Base-by-base conservation (phyloP, 2,113 vertebrate species). In the Eclectus roratus region DNA sequence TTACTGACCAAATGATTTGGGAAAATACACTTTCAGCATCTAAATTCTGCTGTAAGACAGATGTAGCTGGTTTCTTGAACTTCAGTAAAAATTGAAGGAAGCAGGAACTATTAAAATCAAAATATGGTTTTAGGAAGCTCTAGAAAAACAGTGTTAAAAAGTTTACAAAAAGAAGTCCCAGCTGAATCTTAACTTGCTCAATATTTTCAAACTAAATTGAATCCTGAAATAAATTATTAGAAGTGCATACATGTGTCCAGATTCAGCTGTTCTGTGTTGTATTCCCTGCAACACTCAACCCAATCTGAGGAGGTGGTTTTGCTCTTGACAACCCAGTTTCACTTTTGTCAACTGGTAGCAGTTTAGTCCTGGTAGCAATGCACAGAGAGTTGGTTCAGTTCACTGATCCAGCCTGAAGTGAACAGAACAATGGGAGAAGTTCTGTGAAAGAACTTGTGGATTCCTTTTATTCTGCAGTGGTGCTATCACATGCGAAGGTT, bases 191-290 rank as follows among this genome's bases (percentile, higher is more conserved):
- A 69, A 65, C 27, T 63, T 89, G 37, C 20, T 91, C 88, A 80
- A 44, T 80, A 64, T 89, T 85, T 93, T 91, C 27, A 80, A 65
- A 65, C 55, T 33, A 11, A 68, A 52, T 31, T 64, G 24, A 71
- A 52, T 76, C 23, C 23, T 82, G 15, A 50, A 33, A 68, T 46
- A 88, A 84, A 13, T 5, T 44, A 63, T 43, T 5, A 33, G 11
- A 20, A 55, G 9, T 69, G 52, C 3, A 8, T 60, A 27, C 9
- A 2, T 7, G 6, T 78, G 58, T 69, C 56, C 37, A 66, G 37
- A 56, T 78, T 55, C 43, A 56, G 35, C 33, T 49, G 20, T 73
- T 81, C 17, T 47, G 35, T 69, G 53, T 33, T 65, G 16, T 19
- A 28, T 86, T 83, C 52, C 25, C 11, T 6, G 16, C 35, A 76